These are phyloP conservation scores for Craterocephalus amniculus DNA, from an alignment of 2,797 vertebrate genomes.

Conservation along the genomic window DNA sequence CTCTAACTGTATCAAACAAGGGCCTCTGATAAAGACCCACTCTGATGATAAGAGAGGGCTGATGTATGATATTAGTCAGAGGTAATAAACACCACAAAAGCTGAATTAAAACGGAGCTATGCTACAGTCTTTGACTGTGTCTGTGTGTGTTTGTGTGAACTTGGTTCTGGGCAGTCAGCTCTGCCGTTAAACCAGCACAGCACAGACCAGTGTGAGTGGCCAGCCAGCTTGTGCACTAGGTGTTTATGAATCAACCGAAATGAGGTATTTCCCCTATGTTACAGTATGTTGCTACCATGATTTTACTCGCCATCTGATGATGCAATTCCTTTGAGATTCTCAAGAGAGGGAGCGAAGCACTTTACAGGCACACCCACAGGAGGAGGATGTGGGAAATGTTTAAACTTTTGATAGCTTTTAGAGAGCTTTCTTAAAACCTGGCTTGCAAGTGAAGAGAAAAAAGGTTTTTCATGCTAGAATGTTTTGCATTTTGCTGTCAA, in stretches of 20 bases:
- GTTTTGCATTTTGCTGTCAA: conserved; percentile 44
- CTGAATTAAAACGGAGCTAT: conserved; percentile 75
- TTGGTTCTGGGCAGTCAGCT: conserved; percentile 41
- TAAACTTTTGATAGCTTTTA: conserved; percentile 74
- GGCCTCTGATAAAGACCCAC: conserved; percentile 78
- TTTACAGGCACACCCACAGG: conserved; percentile 78
- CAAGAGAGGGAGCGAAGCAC: conserved; percentile 67
- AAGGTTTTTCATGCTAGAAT: conserved; percentile 38
- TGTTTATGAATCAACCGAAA: conserved; percentile 77
- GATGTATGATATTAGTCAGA: conserved; percentile 76
- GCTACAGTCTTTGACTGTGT: conserved; percentile 55
- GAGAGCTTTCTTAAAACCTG: conserved; percentile 57
- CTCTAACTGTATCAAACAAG: conserved; percentile 83
- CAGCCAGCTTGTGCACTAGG: conserved; percentile 50
- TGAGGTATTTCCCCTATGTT: conserved; percentile 78
- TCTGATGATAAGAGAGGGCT: conserved; percentile 79
- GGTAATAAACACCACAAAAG: conserved; percentile 75
- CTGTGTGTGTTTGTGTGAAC: conserved; percentile 28
- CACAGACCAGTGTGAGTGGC: conserved; percentile 40
- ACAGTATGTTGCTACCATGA: conserved; percentile 71
- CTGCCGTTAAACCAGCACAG: conserved; percentile 43
- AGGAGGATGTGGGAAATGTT: conserved; percentile 70
- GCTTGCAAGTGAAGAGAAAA: conserved; percentile 33
- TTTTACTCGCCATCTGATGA: conserved; percentile 71
- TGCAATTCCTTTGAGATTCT: conserved; percentile 74